Evolutionary conservation across 1,140 invertebrate genomes (phyloP).

Genomic region (Leptinotarsa undecemlineata): DNA sequence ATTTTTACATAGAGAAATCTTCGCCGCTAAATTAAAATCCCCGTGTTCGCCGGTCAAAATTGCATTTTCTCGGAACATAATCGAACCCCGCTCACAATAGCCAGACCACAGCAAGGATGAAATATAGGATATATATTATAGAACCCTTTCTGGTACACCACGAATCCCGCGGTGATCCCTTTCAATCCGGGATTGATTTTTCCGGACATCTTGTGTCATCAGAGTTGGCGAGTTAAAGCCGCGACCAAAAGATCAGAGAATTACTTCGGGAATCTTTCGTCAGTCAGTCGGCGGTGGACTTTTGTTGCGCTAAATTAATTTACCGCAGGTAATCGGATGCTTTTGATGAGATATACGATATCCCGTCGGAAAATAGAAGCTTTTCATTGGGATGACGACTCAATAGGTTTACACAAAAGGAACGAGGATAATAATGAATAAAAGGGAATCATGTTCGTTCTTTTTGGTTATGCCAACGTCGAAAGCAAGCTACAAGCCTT

Average conservation of each 20-base stretch:
- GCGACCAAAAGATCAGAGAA: neutral
- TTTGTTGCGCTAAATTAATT: conserved; percentile 8
- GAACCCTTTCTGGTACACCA: conserved; percentile 7
- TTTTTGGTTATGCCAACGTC: no score
- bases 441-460: no score
- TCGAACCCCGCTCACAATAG: neutral
- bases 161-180: conserved; percentile 1
- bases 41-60: neutral
- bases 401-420: neutral
- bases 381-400: neutral
- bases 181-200: conserved; percentile 8
- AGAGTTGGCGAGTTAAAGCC: neutral
- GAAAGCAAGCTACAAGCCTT: no score
- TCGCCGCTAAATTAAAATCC: neutral
- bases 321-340: conserved; percentile 2
- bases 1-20: no score
- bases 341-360: conserved; percentile 3
- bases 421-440: no score
- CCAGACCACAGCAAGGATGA: neutral
- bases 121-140: conserved; percentile 9
- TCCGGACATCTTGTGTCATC: conserved; percentile 2
- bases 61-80: neutral
- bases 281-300: neutral
- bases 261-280: neutral
- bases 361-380: neutral